Evolutionary conservation across 1,140 invertebrate genomes (phyloP).

Genomic region (Drosophila dunni): DNA sequence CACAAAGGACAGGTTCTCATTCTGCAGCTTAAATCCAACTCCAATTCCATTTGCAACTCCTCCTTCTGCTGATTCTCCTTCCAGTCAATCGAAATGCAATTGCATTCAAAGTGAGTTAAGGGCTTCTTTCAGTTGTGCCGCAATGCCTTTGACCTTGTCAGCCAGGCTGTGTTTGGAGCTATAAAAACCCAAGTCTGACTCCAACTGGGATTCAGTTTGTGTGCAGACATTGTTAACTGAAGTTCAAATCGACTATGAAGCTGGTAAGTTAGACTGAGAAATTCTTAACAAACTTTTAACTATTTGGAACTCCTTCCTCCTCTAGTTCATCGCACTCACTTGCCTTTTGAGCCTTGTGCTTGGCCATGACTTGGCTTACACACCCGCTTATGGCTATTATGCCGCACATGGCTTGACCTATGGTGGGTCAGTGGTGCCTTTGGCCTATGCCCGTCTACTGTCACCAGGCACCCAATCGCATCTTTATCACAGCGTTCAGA

Average conservation of each 20-base stretch:
- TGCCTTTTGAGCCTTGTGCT: constrained; percentile 58
- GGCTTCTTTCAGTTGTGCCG: constrained; percentile 61
- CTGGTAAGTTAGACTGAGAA: constrained; percentile 49
- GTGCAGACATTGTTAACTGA: not conserved
- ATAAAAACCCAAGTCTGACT: constrained; percentile 55
- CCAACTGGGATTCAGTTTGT: constrained; percentile 51
- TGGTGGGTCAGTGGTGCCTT: constrained; percentile 17
- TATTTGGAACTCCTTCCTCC: not conserved
- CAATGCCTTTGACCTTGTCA: constrained; percentile 69
- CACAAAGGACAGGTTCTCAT: constrained; percentile 3
- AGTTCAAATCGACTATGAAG: constrained; percentile 54
- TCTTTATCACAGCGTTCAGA: constrained; percentile 74
- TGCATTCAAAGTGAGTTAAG: constrained; percentile 68
- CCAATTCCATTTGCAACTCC: not conserved
- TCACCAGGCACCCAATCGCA: constrained; percentile 60
- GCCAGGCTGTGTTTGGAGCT: constrained; percentile 15
- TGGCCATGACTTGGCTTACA: constrained; percentile 61
- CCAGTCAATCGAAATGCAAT: constrained; percentile 32
- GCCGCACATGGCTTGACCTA: constrained; percentile 21
- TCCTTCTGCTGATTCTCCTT: not conserved
- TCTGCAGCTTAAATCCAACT: not conserved
- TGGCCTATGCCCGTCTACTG: constrained; percentile 71
- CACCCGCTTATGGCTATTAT: constrained; percentile 56
- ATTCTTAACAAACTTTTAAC: not conserved
- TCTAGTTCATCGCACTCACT: constrained; percentile 58